Percentiles rank a stretch among this genome's conserved stretches.
Evolutionary conservation across 2,797 vertebrate genomes (phyloP).

Genomic region (Gallinago stenura): DNA sequence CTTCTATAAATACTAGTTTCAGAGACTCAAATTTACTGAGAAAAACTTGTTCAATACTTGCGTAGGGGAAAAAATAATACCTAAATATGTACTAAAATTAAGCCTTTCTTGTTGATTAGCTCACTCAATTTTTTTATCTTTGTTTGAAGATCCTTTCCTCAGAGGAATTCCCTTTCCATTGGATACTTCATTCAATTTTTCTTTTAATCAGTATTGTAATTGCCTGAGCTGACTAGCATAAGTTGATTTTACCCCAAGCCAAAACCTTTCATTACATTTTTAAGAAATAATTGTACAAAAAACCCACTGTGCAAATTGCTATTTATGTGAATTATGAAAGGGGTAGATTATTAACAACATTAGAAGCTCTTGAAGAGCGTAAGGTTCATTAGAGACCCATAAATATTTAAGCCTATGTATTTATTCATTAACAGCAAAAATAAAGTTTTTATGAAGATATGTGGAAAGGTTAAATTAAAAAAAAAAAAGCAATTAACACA

Average conservation of each 20-base stretch:
- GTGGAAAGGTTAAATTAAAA: not conserved
- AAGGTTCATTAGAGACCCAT: not conserved
- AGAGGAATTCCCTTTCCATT: not conserved
- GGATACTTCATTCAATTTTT: not conserved
- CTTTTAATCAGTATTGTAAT: not conserved
- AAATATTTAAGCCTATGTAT: not conserved
- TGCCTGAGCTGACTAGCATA: not conserved
- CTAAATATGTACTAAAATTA: not conserved
- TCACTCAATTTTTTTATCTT: not conserved
- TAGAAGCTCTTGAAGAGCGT: not conserved
- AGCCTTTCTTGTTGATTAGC: not conserved
- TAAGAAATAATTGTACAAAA: not conserved
- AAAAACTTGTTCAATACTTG: not conserved
- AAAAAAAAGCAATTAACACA: not conserved
- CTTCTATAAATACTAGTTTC: not conserved
- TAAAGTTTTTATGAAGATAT: too few species aligned
- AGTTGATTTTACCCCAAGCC: not conserved
- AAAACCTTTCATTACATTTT: not conserved
- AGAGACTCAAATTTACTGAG: not conserved
- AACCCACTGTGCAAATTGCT: not conserved
- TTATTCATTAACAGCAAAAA: not conserved
- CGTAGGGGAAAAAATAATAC: rapidly evolving
- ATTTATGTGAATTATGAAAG: not conserved
- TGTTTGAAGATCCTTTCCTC: not conserved
- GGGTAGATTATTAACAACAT: not conserved